A percentile compares a stretch with the other conserved stretches of the same genome.
phyloP scores from a whole-genome alignment of 1,140 invertebrate species.

The Drosophila chauvacae region DNA sequence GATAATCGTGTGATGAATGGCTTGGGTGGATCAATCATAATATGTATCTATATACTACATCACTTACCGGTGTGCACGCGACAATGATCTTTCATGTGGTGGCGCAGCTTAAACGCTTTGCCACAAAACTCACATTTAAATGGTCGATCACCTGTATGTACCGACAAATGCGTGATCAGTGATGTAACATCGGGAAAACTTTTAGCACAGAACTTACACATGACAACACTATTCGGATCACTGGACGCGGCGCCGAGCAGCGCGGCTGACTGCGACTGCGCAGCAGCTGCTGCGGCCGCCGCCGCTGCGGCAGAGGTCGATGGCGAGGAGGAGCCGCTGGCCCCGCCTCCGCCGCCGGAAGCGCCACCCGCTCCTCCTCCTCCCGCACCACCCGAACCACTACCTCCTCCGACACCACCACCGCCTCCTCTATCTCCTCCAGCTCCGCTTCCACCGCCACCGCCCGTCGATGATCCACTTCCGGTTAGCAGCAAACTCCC shows the following conservation, averaged over 20 bases:
- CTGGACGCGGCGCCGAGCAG: constrained; percentile 85
- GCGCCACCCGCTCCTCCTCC: constrained; percentile 29
- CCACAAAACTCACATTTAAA: constrained; percentile 96
- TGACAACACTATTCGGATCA: constrained; percentile 90
- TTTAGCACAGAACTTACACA: constrained; percentile 96
- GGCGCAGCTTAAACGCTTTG: constrained; percentile 94
- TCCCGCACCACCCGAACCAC: constrained; percentile 30
- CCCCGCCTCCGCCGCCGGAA: constrained; percentile 35
- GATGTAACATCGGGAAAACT: constrained; percentile 94
- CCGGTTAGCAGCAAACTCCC: constrained; percentile 12
- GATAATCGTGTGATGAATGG: background rate
- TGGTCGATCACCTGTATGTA: constrained; percentile 94
- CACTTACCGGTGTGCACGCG: constrained; percentile 92
- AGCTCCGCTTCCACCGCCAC: constrained; percentile 22
- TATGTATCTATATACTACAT: constrained; percentile 4
- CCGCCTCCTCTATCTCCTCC: constrained; percentile 31
- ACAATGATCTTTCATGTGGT: constrained; percentile 97
- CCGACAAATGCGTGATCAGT: constrained; percentile 93
- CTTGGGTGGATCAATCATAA: background rate
- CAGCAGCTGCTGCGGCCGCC: constrained; percentile 68
- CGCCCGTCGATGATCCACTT: constrained; percentile 8
- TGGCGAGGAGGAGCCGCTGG: constrained; percentile 66
- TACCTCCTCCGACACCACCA: constrained; percentile 26
- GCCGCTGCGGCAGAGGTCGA: constrained; percentile 79
- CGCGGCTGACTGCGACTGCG: constrained; percentile 81